These are phyloP conservation scores for Clivina fossor DNA, from an alignment of 2,888 invertebrate genomes.

Conservation along the genomic window DNA sequence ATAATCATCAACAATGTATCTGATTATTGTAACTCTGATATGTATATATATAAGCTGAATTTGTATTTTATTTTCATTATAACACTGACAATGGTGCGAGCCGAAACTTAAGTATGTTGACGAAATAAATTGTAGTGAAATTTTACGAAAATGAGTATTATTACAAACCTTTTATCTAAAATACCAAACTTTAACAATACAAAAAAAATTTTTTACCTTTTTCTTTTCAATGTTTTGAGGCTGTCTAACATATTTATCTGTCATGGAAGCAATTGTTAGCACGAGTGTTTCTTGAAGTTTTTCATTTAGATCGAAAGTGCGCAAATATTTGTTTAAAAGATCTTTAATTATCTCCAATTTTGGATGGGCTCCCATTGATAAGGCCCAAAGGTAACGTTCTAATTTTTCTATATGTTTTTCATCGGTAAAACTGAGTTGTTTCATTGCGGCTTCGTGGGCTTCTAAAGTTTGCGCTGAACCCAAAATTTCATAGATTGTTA, in stretches of 20 bases:
- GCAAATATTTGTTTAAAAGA: constrained; percentile 54
- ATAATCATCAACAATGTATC: too few relatives aligned
- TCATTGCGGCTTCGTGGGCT: constrained; percentile 69
- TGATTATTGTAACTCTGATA: too few relatives aligned
- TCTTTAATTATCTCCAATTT: constrained; percentile 59
- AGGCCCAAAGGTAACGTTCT: constrained; percentile 74
- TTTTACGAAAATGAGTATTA: too few relatives aligned
- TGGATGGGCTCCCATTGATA: constrained; percentile 69
- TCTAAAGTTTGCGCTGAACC: constrained; percentile 70
- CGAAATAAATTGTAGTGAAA: too few relatives aligned
- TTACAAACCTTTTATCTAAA: too few relatives aligned
- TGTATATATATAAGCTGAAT: too few relatives aligned
- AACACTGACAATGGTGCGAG: too few relatives aligned
- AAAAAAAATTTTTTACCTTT: too few relatives aligned
- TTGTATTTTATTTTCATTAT: too few relatives aligned
- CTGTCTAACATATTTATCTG: constrained; percentile 52
- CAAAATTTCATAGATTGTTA: constrained; percentile 68
- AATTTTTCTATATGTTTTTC: constrained; percentile 53
- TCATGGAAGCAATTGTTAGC: constrained; percentile 66
- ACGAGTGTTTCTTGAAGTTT: constrained; percentile 69
- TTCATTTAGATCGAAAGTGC: constrained; percentile 55
- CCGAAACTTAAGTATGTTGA: too few relatives aligned
- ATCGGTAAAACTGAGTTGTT: constrained; percentile 61
- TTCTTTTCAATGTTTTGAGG: constrained; percentile 42
- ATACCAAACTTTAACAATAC: too few relatives aligned